Conservation (phyloP, 1,140 invertebrate species). For the Limonius californicus region DNA sequence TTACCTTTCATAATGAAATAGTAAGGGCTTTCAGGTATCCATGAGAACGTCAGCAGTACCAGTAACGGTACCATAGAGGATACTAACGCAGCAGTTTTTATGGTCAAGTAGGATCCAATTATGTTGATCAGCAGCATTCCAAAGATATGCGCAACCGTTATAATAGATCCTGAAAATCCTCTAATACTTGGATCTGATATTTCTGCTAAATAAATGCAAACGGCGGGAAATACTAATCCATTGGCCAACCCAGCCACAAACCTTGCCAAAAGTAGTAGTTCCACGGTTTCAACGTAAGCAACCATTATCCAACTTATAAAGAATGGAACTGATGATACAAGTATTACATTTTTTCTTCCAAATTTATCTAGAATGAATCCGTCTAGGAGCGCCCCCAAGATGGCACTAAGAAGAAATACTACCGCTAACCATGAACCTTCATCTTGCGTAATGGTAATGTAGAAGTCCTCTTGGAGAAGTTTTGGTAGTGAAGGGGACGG, state of each 20-base stretch:
- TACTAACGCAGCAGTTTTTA: conserved; percentile 54
- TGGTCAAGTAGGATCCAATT: conserved; percentile 58
- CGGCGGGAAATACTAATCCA: conserved; percentile 23
- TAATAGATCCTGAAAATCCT: conserved; percentile 45
- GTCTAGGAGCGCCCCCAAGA: too few species aligned
- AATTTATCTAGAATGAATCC: too few species aligned
- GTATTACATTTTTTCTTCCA: too few species aligned
- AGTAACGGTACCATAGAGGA: conserved; percentile 55
- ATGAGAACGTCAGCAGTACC: conserved; percentile 55
- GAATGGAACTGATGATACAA: too few species aligned
- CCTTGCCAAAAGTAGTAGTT: conserved; percentile 48
- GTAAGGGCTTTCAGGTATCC: conserved; percentile 74
- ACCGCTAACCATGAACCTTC: too few species aligned
- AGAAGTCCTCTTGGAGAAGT: too few species aligned
- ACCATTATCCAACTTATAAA: conserved; percentile 65
- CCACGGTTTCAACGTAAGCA: conserved; percentile 49
- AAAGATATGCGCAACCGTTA: conserved; percentile 41
- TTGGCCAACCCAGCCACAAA: conserved; percentile 34
- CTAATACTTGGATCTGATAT: conserved; percentile 61
- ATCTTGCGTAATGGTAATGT: too few species aligned
- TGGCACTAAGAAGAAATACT: too few species aligned
- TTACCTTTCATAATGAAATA: conserved; percentile 60
- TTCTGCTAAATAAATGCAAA: conserved; percentile 59
- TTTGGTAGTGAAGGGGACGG: too few species aligned
- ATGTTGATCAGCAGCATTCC: conserved; percentile 66